A percentile compares a stretch with the other conserved stretches of the same genome.
phyloP scores from a whole-genome alignment of 92 coral and sea anemone species.

The Ricordea florida region DNA sequence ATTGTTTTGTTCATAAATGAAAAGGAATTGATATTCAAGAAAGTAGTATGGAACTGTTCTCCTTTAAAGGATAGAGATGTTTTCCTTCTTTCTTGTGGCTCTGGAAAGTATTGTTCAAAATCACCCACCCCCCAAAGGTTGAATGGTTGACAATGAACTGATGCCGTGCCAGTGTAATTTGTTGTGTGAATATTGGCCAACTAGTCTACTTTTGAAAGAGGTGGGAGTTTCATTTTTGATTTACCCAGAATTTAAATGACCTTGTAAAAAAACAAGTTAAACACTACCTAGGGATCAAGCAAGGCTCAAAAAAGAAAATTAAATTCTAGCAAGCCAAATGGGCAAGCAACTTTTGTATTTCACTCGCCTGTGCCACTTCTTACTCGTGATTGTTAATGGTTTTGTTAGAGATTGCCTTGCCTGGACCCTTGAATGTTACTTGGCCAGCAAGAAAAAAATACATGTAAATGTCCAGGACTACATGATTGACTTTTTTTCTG shows the following conservation, averaged over 20 bases:
- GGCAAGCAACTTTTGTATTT: slow-evolving; percentile 1
- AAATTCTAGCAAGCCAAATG: not conserved
- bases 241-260: not conserved
- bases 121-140: not conserved
- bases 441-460: not conserved
- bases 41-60: slow-evolving; percentile 15
- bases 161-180: too few species aligned
- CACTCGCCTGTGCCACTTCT: not conserved
- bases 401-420: slow-evolving; percentile 5
- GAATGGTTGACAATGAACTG: too few species aligned
- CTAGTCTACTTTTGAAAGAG: too few species aligned
- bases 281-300: slow-evolving; percentile 12
- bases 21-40: not conserved
- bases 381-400: slow-evolving; percentile 1
- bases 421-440: slow-evolving; percentile 14
- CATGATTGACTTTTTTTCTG: not conserved
- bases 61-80: not conserved
- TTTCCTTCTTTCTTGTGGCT: not conserved
- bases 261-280: slow-evolving; percentile 9
- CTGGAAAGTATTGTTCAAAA: not conserved
- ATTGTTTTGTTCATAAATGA: too few species aligned
- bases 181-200: too few species aligned
- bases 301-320: not conserved
- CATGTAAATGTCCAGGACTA: not conserved
- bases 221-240: too few species aligned